Conservation (phyloP, 2,113 vertebrate genomes). For the Stigmatopora argus region DNA sequence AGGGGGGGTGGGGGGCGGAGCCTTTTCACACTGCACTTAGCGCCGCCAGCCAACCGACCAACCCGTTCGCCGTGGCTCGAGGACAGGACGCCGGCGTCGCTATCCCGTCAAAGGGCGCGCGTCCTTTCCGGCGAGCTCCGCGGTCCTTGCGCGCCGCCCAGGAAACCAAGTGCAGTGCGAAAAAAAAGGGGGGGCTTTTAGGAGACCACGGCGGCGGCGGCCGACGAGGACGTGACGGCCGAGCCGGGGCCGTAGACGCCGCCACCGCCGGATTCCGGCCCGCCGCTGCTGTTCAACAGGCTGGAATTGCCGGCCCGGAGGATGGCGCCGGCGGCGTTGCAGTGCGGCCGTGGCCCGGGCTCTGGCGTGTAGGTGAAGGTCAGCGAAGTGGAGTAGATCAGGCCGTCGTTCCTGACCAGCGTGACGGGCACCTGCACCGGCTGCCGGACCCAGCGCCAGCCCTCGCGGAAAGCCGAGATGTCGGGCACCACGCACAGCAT, state of each 20-base stretch:
- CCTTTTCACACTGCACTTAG: no score
- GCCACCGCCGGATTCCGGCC: slow-evolving; percentile 71
- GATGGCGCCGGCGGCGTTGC: slow-evolving; percentile 95
- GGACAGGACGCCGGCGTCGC: no score
- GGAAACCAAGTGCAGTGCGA: slow-evolving; percentile 48
- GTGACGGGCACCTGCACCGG: slow-evolving; percentile 98
- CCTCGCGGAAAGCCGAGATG: slow-evolving; percentile 98
- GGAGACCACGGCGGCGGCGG: slow-evolving; percentile 91
- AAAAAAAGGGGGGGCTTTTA: slow-evolving; percentile 71
- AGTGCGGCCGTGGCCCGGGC: slow-evolving; percentile 93
- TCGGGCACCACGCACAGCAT: slow-evolving; percentile 98
- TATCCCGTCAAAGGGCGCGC: no score
- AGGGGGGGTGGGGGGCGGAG: slow-evolving; percentile 5
- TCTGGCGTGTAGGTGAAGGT: slow-evolving; percentile 99
- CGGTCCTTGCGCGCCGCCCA: no score
- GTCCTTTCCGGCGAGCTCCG: no score
- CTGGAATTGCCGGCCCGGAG: slow-evolving; percentile 83
- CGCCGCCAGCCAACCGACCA: no score
- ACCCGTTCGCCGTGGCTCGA: no score
- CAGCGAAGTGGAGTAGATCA: slow-evolving; percentile 99
- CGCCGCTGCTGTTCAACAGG: slow-evolving; percentile 75
- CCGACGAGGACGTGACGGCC: slow-evolving; percentile 85
- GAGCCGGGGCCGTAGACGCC: slow-evolving; percentile 72
- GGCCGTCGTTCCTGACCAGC: slow-evolving; percentile 94
- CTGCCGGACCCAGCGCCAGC: slow-evolving; percentile 97